A percentile compares a stretch with the other conserved stretches of the same genome.
phyloP scores from a whole-genome alignment of 2,797 vertebrate genomes.

The Limnodromus scolopaceus region DNA sequence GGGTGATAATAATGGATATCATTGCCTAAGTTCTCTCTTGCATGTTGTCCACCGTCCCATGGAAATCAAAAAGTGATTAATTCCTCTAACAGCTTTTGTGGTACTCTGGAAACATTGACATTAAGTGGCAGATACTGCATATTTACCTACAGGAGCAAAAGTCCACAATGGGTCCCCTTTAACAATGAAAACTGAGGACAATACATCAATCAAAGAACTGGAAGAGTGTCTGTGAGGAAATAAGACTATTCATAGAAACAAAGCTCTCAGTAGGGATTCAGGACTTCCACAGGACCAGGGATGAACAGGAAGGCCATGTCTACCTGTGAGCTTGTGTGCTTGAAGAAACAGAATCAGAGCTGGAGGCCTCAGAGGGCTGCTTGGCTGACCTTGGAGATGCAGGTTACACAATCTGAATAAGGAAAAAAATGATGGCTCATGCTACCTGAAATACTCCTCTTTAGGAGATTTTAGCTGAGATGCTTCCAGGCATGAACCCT shows the following conservation, averaged over 20 bases:
- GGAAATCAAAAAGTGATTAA: slow-evolving; percentile 39
- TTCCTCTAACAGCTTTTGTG: not conserved
- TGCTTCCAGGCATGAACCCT: not conserved
- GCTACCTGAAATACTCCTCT: not conserved
- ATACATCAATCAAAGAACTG: not conserved
- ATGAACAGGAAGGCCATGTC: not conserved
- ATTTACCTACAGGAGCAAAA: not conserved
- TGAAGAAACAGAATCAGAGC: not conserved
- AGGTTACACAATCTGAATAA: not conserved
- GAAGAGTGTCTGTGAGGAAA: not conserved
- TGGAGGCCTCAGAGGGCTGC: not conserved
- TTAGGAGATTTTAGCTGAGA: not conserved
- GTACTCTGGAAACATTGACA: not conserved
- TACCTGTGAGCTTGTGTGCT: not conserved
- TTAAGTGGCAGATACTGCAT: not conserved
- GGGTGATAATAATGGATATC: slow-evolving; percentile 50
- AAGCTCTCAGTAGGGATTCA: not conserved
- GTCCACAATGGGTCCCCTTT: not conserved
- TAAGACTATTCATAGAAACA: not conserved
- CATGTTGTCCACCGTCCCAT: slow-evolving; percentile 1
- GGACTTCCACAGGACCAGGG: not conserved
- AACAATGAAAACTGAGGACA: not conserved
- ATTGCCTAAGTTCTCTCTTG: slow-evolving; percentile 45
- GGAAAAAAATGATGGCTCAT: not conserved
- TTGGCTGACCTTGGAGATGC: not conserved